Conservation (phyloP, 2,113 vertebrate species). For the Plestiodon gilberti region DNA sequence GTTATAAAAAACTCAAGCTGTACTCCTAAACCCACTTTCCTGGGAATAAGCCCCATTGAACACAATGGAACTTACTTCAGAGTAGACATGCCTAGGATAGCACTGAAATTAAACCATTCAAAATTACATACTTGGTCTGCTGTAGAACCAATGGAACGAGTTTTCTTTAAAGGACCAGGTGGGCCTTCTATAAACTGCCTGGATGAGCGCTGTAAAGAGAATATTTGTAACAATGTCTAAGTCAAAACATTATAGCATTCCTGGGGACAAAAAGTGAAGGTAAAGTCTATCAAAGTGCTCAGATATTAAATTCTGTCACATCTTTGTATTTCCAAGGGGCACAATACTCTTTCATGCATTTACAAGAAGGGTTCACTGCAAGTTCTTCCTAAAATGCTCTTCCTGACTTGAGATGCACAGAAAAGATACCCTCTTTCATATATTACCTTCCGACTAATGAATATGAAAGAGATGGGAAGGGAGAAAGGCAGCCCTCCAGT, state of each 20-base stretch:
- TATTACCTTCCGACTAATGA: not conserved
- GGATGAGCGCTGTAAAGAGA: constrained; percentile 86
- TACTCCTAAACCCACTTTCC: no score
- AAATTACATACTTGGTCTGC: constrained; percentile 78
- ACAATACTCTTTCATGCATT: not conserved
- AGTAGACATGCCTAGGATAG: not conserved
- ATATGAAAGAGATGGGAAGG: not conserved
- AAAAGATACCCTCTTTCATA: not conserved
- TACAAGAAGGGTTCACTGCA: not conserved
- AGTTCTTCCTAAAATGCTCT: not conserved
- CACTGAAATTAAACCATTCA: accelerated
- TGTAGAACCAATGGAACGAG: constrained; percentile 84
- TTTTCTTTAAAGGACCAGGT: constrained; percentile 85
- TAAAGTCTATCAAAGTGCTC: not conserved
- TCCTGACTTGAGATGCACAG: not conserved
- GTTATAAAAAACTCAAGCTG: not conserved
- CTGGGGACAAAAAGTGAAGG: not conserved
- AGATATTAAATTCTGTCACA: not conserved
- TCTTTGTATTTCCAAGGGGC: not conserved
- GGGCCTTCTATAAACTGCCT: constrained; percentile 90
- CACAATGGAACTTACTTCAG: no score
- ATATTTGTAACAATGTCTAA: not conserved
- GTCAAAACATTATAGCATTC: not conserved
- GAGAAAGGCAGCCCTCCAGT: not conserved
- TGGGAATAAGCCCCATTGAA: no score